phyloP scores from a whole-genome alignment of 1,140 invertebrate genomes.

The Ectropis grisescens region DNA sequence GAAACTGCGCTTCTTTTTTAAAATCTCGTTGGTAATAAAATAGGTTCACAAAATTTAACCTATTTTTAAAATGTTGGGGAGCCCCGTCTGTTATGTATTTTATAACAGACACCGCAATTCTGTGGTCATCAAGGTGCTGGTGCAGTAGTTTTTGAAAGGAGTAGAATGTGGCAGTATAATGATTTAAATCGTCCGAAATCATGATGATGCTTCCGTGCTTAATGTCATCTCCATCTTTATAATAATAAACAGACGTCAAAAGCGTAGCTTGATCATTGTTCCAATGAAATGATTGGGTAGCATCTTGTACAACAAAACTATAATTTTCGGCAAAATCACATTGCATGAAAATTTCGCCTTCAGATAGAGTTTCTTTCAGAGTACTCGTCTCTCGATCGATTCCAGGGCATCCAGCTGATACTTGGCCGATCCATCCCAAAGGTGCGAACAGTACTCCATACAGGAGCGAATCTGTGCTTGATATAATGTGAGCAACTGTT shows the following conservation, averaged over 20 bases:
- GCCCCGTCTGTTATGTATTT: slow-evolving; percentile 11
- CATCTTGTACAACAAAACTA: slow-evolving; percentile 10
- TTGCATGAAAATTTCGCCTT: too few species aligned
- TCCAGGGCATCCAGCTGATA: too few species aligned
- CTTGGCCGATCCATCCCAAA: too few species aligned
- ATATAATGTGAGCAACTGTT: too few species aligned
- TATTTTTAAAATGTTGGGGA: slow-evolving; percentile 15
- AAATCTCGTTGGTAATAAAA: slow-evolving; percentile 30
- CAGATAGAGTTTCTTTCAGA: too few species aligned
- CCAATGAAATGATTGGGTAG: slow-evolving; percentile 10
- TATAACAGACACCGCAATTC: background rate
- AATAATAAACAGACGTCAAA: slow-evolving; percentile 6
- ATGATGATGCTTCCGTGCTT: slow-evolving; percentile 3
- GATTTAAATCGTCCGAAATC: slow-evolving; percentile 3
- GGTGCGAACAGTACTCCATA: too few species aligned
- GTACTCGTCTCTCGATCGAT: too few species aligned
- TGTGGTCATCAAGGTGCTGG: too few species aligned
- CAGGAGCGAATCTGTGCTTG: too few species aligned
- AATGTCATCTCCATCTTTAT: background rate
- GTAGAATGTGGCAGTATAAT: slow-evolving; percentile 1
- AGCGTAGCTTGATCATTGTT: slow-evolving; percentile 13
- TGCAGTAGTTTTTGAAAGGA: background rate
- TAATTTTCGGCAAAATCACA: slow-evolving; percentile 16
- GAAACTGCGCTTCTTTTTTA: slow-evolving; percentile 27
- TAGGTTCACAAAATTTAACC: slow-evolving; percentile 23